Evolutionary conservation across 2,888 invertebrate species (phyloP).

Genomic region (Sceliomorpha sp.): DNA sequence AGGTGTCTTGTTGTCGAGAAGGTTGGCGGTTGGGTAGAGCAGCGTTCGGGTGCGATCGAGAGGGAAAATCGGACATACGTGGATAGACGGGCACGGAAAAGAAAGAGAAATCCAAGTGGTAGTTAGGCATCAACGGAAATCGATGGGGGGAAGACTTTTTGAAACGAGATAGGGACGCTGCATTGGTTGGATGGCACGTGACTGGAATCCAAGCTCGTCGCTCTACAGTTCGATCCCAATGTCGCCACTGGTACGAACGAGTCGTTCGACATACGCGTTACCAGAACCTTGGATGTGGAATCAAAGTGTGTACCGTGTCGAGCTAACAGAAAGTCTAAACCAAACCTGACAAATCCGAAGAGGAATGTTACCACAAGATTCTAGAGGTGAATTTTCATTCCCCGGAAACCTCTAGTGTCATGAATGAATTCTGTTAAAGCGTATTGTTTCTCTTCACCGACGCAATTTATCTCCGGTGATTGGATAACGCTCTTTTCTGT

Average conservation of each 20-base stretch:
- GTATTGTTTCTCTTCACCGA: constrained; percentile 1
- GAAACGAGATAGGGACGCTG: constrained; percentile 66
- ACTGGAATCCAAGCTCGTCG: constrained; percentile 64
- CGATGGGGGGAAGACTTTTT: constrained; percentile 47
- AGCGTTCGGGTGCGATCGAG: constrained; percentile 5
- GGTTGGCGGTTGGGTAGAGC: too few relatives aligned
- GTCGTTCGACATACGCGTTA: constrained; percentile 35
- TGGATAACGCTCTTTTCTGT: background rate
- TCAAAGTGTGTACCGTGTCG: constrained; percentile 42
- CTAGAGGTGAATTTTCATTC: constrained; percentile 18
- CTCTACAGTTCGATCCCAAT: constrained; percentile 30
- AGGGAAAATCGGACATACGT: constrained; percentile 15
- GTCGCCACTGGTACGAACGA: constrained; percentile 20
- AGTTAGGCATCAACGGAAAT: constrained; percentile 6
- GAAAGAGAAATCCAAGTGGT: constrained; percentile 18
- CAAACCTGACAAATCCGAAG: constrained; percentile 38
- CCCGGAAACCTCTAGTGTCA: background rate
- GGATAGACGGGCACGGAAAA: background rate
- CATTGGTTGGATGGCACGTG: constrained; percentile 72
- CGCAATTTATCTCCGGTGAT: constrained; percentile 1
- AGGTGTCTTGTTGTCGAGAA: background rate
- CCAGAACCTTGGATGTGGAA: constrained; percentile 32
- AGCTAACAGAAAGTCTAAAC: constrained; percentile 42
- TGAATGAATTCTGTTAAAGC: constrained; percentile 5
- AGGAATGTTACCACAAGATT: constrained; percentile 27